phyloP scores from a whole-genome alignment of 2,797 vertebrate species.

The Tadarida brasiliensis region DNA sequence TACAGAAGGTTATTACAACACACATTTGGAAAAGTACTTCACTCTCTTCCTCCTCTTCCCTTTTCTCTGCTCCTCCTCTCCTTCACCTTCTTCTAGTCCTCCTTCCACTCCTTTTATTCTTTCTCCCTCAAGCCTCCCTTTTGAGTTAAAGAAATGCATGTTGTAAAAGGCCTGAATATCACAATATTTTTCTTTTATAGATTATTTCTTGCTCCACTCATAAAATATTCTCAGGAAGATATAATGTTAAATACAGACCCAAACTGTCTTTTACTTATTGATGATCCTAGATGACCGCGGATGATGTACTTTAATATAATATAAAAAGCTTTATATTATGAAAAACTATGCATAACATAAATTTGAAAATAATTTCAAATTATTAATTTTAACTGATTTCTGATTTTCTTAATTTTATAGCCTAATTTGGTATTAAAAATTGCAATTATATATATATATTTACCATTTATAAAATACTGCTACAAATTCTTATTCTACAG shows the following conservation, averaged over 20 bases:
- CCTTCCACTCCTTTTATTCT: background rate
- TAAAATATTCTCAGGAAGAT: slow-evolving; percentile 54
- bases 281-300: background rate
- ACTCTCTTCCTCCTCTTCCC: background rate
- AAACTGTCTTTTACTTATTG: background rate
- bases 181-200: slow-evolving; percentile 62
- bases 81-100: background rate
- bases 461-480: background rate
- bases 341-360: background rate
- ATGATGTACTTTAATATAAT: background rate
- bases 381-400: background rate
- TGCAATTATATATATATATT: background rate
- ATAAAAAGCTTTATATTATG: background rate
- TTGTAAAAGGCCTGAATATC: background rate
- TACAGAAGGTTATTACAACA: background rate
- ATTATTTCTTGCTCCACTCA: slow-evolving; percentile 48
- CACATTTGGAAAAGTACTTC: background rate
- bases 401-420: background rate
- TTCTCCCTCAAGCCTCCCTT: background rate
- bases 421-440: background rate
- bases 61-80: background rate
- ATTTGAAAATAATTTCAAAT: slow-evolving; percentile 18
- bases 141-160: background rate
- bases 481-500: background rate
- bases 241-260: slow-evolving; percentile 64